A percentile compares a stretch with the other conserved stretches of the same genome.
These are phyloP conservation scores for Heterotilapia buettikoferi DNA, from an alignment of 2,113 vertebrate species.

Conservation along the genomic window DNA sequence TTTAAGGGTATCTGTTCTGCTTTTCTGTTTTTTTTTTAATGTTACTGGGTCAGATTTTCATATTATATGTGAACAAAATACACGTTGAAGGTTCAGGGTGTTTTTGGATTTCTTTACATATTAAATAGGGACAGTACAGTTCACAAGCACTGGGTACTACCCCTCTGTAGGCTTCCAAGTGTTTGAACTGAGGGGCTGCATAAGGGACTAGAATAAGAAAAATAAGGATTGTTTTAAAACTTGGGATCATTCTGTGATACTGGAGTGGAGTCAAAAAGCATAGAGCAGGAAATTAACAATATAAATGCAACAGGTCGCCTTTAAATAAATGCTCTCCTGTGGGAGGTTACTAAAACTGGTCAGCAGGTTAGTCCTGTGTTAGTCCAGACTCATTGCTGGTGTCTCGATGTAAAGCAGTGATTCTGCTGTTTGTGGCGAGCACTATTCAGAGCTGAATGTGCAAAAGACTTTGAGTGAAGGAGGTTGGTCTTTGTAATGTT, in stretches of 20 bases:
- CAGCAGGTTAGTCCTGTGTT: not conserved
- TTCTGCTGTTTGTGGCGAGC: not conserved
- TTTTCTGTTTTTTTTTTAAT: not conserved
- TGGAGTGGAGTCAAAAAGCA: not conserved
- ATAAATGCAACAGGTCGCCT: fast-evolving
- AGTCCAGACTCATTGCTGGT: not conserved
- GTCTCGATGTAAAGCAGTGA: not conserved
- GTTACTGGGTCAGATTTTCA: not conserved
- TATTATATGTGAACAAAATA: not conserved
- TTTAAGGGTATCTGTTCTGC: not conserved
- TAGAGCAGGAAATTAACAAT: not conserved
- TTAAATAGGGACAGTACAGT: not conserved
- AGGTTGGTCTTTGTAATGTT: constrained; percentile 12
- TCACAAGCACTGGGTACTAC: not conserved
- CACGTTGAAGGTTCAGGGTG: fast-evolving
- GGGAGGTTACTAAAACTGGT: not conserved
- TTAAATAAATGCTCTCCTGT: not conserved
- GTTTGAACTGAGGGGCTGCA: not conserved
- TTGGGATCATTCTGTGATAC: not conserved
- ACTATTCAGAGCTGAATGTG: not conserved
- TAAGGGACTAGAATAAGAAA: not conserved
- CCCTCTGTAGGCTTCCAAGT: not conserved
- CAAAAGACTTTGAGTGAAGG: constrained; percentile 1
- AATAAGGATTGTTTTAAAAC: not conserved
- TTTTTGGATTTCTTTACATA: not conserved